Base-by-base conservation (phyloP, 2,113 vertebrate species). In the Chaetorhynchus papuensis region DNA sequence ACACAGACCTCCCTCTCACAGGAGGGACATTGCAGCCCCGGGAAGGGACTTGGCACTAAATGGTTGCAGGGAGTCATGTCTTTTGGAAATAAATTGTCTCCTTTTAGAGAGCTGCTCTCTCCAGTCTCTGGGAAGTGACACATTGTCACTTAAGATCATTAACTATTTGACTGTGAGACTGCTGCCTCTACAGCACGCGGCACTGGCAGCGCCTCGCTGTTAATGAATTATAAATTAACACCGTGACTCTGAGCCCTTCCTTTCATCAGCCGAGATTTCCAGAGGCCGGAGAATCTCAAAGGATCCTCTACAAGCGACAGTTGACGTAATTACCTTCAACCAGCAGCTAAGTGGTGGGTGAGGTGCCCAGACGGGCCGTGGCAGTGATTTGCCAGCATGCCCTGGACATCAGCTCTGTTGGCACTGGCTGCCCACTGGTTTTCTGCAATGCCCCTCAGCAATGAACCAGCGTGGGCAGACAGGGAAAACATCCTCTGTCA, bases 211-310 rank as follows among this genome's bases (percentile, higher is more conserved):
- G 14, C 72, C 86, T 90, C 0, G 4, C 76, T 93, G 47, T 47
- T 95, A 96, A 96, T 95, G 94, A 97, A 94, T 96, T 96, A 92
- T 96, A 92, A 97, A 97, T 95, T 94, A 96, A 94, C 47, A 2
- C 80, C 7, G 9, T 41, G 95, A 87, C 91, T 97, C 95, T 52
- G 68, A 94, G 89, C 87, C 94, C 64, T 89, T 96, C 60, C 72
- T 96, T 95, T 97, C 95, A 89, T 97, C 91, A 92, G 68, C 44
- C 1, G 3, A 93, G 91, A 42, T 44, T 95, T 97, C 89, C 94
- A 92, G 96, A 56, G 93, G 93, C 93, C 28, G 10, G 54, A 96
- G 93, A 59, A 91, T 87, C 93, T 93, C 93, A 64, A 89, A 92
- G 89, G 83, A 93, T 92, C 80, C 94, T 92, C 89, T 87, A 53